Evolutionary conservation across 2,113 vertebrate species (phyloP).

Genomic region (Empidonax alnorum): DNA sequence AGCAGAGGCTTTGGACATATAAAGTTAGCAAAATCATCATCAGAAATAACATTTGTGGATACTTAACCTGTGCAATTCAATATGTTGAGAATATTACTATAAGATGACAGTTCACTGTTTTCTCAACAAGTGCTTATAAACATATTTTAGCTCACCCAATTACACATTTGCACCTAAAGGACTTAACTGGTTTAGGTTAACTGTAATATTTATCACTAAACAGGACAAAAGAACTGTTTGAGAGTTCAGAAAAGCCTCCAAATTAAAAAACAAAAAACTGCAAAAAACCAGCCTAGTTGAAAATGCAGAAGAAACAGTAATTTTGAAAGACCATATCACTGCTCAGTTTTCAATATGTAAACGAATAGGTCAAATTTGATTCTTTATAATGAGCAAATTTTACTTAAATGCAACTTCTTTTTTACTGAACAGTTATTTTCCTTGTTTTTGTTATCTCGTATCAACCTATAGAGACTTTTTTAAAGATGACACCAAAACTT

Average conservation of each 20-base stretch:
- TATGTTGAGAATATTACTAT: background rate
- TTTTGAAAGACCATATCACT: background rate
- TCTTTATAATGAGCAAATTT: background rate
- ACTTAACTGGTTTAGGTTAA: background rate
- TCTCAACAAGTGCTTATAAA: background rate
- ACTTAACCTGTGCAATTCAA: background rate
- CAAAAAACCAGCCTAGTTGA: rapidly evolving
- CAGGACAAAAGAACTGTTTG: background rate
- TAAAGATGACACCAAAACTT: background rate
- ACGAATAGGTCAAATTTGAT: background rate
- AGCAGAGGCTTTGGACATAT: background rate
- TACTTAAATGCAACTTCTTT: background rate
- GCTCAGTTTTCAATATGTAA: background rate
- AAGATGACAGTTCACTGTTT: background rate
- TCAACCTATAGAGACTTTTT: background rate
- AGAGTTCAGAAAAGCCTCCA: background rate
- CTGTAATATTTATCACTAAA: background rate
- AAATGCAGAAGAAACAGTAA: background rate
- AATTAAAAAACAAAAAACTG: background rate
- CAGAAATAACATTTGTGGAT: background rate
- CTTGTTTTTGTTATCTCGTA: background rate
- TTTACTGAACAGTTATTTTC: background rate
- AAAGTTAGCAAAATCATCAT: background rate
- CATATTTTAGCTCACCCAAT: background rate
- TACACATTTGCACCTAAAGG: background rate